Evolutionary conservation across 2,888 invertebrate genomes (phyloP), one percentile per base, ranked within the genome.

Genomic region (Tetheella fluctuosa): DNA sequence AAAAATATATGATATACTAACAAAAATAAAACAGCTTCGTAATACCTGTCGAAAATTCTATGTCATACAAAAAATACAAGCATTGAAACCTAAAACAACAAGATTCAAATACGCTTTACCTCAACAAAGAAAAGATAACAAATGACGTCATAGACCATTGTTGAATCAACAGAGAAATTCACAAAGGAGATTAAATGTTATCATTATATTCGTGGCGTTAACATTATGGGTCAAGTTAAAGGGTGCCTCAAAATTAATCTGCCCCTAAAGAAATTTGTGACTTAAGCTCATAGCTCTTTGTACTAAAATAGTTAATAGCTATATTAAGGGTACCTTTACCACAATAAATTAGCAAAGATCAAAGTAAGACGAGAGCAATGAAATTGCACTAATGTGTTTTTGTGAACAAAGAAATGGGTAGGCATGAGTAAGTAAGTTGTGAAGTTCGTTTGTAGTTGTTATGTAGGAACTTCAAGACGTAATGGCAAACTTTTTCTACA

Each of bases 291-390:
- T n/a, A 25, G 53, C 53, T 54, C 30, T 7, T 48, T 48, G 59
- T 56, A 62, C 59, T 64, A 61, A 65, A 63, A 64, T 58, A 56
- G 65, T 65, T 73, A 77, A 75, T 77, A 71, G 71, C 68, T 65
- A 65, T 65, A 68, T 70, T 65, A 64, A 71, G 73, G 17, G 17
- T n/a, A 42, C 42, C 15, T 10, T 42, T 17, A 42, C 2, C 42
- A 42, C 42, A 42, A 17, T 15, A 17, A 15, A 42, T 17, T 42
- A 42, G 15, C 39, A 39, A 39, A 15, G 37, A 6, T n/a, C 42
- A n/a, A 42, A 42, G 17, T 42, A 1, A 15, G n/a, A 42, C 42
- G 6, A 6, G 17, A 15, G 13, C 1, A 39, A 13, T 15, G 8
- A n/a, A 42, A 42, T 42, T 17, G 42, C n/a, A 42, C 42, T 42